Evolutionary conservation across 1,140 invertebrate genomes (phyloP).

Genomic region (Antheraea mylitta): DNA sequence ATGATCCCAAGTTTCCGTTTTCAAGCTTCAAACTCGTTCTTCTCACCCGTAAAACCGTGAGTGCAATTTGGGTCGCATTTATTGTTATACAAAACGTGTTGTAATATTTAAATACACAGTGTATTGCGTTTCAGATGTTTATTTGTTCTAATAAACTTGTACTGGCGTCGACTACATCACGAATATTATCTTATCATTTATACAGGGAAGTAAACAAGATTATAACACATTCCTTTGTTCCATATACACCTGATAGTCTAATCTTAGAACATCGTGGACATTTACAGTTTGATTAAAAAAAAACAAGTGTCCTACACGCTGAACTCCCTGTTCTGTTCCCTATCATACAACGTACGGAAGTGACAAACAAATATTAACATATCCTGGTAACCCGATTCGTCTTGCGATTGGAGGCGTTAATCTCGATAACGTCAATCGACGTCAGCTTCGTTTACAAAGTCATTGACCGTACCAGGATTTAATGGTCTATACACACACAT

Average conservation of each 20-base stretch:
- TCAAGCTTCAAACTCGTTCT: not conserved
- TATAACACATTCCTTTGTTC: slow-evolving; percentile 11
- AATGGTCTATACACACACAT: not conserved
- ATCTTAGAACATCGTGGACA: not conserved
- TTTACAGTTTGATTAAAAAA: not conserved
- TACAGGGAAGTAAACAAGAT: slow-evolving; percentile 11
- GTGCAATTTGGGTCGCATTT: not conserved
- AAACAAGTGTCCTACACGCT: not conserved
- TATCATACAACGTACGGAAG: not conserved
- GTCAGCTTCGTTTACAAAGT: not conserved
- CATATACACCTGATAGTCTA: not conserved
- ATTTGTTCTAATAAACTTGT: not conserved
- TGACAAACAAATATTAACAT: not conserved
- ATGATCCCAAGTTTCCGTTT: not conserved
- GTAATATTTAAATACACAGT: not conserved
- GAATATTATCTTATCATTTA: slow-evolving; percentile 7
- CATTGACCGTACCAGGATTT: not conserved
- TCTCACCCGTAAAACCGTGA: not conserved
- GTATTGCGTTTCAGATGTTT: not conserved
- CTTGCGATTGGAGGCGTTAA: not conserved
- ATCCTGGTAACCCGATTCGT: not conserved
- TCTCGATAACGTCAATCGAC: not conserved
- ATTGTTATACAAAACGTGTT: not conserved
- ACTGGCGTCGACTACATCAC: not conserved
- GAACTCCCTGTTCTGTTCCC: not conserved